Evolutionary conservation across 2,797 vertebrate genomes (phyloP).

Genomic region (Borostomias antarcticus): DNA sequence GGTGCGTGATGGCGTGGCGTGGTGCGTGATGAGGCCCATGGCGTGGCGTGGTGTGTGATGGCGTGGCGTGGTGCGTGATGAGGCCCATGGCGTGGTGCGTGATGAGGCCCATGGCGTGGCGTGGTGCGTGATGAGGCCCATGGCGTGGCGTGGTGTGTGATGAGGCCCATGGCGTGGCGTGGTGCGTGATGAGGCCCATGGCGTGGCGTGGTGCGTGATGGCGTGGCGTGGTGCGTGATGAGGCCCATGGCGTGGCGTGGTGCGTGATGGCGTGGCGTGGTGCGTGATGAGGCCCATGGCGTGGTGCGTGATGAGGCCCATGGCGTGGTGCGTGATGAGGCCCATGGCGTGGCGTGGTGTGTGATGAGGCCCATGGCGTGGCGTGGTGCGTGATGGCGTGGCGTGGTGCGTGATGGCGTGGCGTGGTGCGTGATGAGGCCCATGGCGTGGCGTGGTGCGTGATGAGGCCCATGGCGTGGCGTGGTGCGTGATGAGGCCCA

Average conservation of each 20-base stretch:
- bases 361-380: slow-evolving; percentile 75
- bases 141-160: slow-evolving; percentile 74
- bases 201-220: too few species aligned
- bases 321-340: slow-evolving; percentile 75
- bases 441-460: too few species aligned
- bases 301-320: slow-evolving; percentile 74
- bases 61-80: slow-evolving; percentile 75
- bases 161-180: slow-evolving; percentile 76
- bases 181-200: slow-evolving; percentile 76
- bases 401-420: slow-evolving; percentile 75
- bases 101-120: slow-evolving; percentile 77
- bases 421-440: slow-evolving; percentile 84
- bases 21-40: slow-evolving; percentile 76
- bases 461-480: slow-evolving; percentile 88
- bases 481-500: slow-evolving; percentile 88
- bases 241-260: too few species aligned
- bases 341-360: slow-evolving; percentile 73
- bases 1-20: too few species aligned
- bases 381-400: slow-evolving; percentile 75
- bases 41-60: too few species aligned
- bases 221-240: slow-evolving; percentile 75
- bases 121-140: slow-evolving; percentile 74
- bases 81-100: slow-evolving; percentile 74
- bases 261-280: too few species aligned
- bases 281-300: slow-evolving; percentile 77